These are phyloP conservation scores for Manis crassicaudata DNA, from an alignment of 2,797 vertebrate species.

Conservation along the genomic window DNA sequence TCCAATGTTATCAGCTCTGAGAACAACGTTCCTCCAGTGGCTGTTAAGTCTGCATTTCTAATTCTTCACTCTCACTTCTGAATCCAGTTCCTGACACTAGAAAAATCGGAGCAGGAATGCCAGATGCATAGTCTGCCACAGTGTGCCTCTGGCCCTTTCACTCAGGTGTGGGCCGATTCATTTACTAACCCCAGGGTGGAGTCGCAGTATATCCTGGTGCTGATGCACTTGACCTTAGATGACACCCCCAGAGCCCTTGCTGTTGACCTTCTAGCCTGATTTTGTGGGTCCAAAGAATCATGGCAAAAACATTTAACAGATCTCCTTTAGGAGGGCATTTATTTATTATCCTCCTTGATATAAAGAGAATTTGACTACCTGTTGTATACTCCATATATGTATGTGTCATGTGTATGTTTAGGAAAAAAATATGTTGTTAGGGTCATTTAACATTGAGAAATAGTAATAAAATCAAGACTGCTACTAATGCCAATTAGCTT, in stretches of 20 bases:
- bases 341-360: neutral
- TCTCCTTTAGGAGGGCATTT: neutral
- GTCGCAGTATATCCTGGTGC: neutral
- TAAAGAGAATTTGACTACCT: neutral
- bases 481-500: neutral
- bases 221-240: neutral
- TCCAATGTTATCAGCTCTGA: neutral
- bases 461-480: conserved; percentile 27
- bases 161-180: neutral
- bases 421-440: neutral
- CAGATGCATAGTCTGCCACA: neutral
- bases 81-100: neutral
- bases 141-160: neutral
- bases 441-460: neutral
- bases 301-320: neutral
- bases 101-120: neutral
- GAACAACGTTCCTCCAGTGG: neutral
- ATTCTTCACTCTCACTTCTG: conserved; percentile 34
- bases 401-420: neutral
- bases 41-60: neutral
- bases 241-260: neutral
- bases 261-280: neutral
- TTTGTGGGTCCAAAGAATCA: neutral
- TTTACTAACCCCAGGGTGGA: neutral
- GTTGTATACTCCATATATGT: neutral